Base-by-base conservation (phyloP, 1,140 invertebrate species). In the Sitophilus oryzae region DNA sequence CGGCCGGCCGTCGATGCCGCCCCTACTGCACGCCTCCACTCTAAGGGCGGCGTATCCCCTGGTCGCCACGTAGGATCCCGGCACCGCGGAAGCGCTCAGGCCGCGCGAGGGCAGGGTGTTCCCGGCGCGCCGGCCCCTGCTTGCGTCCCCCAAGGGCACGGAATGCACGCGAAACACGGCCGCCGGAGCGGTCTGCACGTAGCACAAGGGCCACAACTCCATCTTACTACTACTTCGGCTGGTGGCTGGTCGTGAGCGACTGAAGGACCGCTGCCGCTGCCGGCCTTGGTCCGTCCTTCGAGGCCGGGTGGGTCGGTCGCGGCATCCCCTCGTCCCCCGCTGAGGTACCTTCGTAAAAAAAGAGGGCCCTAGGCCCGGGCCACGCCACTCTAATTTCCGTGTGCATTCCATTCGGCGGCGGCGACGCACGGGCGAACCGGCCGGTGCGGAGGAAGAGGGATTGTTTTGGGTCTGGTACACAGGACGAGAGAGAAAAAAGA, bases 371-470 rank as follows among this genome's bases (percentile, higher is more conserved):
- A 56, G 56, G 49, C 45, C 60, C 70, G 68, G 73, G 68, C 73
- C 69, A 74, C 75, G 68, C 73, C 69, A 74, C 75, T 74, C 75
- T 74, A 76, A 77, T 76, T 76, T 74, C 73, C 70, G 69, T 75
- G 71, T 76, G 72, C 67, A 76, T 73, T 76, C 75, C 64, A 59
- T 41, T n/a, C n/a, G n/a, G n/a, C n/a, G n/a, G n/a, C n/a, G n/a
- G n/a, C n/a, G n/a, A n/a, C n/a, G n/a, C n/a, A n/a, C n/a, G n/a
- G n/a, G n/a, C n/a, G n/a, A n/a, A n/a, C n/a, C n/a, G n/a, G n/a
- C n/a, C 59, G 59, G 62, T 55, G 51, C 65, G 52, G 60, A 45
- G 52, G 46, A 42, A 59, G 37, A 54, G 46, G 50, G 36, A 58
- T 52, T 52, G 56, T 58, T 52, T 58, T 43, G 50, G 43, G 40